A percentile compares a stretch with the other conserved stretches of the same genome.
phyloP scores from a whole-genome alignment of 1,140 invertebrate species.

The Mizuhopecten yessoensis region DNA sequence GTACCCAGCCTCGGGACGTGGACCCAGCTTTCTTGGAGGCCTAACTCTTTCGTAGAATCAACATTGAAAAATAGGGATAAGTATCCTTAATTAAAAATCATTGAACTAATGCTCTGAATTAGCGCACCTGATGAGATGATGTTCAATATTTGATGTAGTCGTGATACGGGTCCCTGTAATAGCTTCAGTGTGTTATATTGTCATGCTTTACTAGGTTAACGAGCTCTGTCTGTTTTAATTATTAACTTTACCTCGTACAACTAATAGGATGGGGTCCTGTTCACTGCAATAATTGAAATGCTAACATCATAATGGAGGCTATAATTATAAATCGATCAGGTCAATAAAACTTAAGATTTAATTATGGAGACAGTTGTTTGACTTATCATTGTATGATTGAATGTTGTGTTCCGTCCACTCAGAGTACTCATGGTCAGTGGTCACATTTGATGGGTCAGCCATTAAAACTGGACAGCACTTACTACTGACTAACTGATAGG shows the following conservation, averaged over 20 bases:
- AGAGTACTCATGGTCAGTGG: not conserved
- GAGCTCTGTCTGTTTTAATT: not conserved
- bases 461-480: not conserved
- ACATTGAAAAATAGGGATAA: too few species aligned
- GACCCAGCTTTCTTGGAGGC: too few species aligned
- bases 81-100: too few species aligned
- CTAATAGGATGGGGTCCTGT: not conserved
- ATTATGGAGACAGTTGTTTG: not conserved
- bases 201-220: not conserved
- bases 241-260: not conserved
- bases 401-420: not conserved
- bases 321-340: not conserved
- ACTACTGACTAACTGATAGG: not conserved
- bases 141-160: not conserved
- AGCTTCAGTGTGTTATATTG: not conserved
- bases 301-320: not conserved
- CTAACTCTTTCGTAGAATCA: too few species aligned
- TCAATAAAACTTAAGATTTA: not conserved
- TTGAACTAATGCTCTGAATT: too few species aligned
- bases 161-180: not conserved
- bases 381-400: not conserved
- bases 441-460: not conserved
- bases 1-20: too few species aligned
- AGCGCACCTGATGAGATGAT: not conserved
- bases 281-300: constrained; percentile 15